Evolutionary conservation across 37 sponge, comb jelly and placozoan genomes (phyloP).

Genomic region (Bolinopsis microptera): DNA sequence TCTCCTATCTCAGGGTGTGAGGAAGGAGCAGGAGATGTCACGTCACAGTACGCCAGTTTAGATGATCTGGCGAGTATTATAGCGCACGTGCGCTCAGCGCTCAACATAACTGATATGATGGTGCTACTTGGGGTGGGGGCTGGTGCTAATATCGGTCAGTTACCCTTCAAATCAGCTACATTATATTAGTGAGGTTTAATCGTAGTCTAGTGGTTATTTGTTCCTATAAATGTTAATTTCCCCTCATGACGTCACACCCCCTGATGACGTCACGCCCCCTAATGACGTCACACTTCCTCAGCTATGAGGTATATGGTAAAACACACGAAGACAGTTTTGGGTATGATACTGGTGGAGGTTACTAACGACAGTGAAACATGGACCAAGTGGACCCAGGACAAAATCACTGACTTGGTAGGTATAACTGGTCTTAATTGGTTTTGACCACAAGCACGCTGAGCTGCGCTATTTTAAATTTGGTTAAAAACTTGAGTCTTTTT

Average conservation of each 20-base stretch:
- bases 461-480: too few species aligned
- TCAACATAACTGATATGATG: constrained; percentile 15
- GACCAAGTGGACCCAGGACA: constrained; percentile 62
- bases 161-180: too few species aligned
- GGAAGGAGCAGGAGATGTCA: constrained; percentile 26
- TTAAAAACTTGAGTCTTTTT: too few species aligned
- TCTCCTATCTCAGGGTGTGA: constrained; percentile 13
- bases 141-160: constrained; percentile 45
- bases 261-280: neutral
- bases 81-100: constrained; percentile 8
- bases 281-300: neutral
- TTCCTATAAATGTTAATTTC: neutral
- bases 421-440: neutral
- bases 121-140: constrained; percentile 53
- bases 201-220: neutral
- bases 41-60: neutral
- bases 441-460: too few species aligned
- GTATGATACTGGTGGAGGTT: constrained; percentile 24
- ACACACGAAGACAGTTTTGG: constrained; percentile 7
- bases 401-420: constrained; percentile 46
- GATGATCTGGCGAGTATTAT: constrained; percentile 35
- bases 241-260: neutral
- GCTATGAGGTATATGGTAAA: constrained; percentile 50
- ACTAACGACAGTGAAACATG: constrained; percentile 47
- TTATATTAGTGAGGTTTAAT: too few species aligned